These are phyloP conservation scores for Corynorhinus townsendii DNA, from an alignment of 2,113 vertebrate genomes.

Conservation along the genomic window DNA sequence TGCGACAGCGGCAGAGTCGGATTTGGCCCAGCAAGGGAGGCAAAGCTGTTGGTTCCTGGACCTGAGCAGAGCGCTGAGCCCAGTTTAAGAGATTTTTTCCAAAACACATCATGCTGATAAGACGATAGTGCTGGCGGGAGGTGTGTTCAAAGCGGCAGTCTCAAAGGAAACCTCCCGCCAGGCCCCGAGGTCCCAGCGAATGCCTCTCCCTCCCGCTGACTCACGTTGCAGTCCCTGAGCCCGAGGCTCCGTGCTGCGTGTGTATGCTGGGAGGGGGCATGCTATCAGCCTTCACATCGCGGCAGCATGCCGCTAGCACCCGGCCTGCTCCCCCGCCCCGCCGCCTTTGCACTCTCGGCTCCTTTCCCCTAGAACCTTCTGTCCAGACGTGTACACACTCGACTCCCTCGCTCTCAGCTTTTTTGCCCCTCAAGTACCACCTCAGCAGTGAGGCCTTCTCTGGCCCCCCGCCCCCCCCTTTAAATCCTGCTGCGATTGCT, in stretches of 20 bases:
- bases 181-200: too few species aligned
- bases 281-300: not conserved
- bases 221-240: not conserved
- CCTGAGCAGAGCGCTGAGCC: not conserved
- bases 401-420: not conserved
- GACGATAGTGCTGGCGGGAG: not conserved
- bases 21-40: not conserved
- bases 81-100: not conserved
- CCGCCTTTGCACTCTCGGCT: not conserved
- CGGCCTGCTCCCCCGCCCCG: not conserved
- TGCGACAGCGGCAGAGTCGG: not conserved
- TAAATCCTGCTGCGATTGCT: not conserved
- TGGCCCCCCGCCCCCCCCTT: not conserved
- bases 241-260: not conserved
- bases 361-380: not conserved
- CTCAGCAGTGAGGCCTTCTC: not conserved
- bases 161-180: not conserved
- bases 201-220: not conserved
- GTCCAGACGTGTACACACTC: not conserved
- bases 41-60: not conserved
- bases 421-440: not conserved
- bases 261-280: rapidly evolving
- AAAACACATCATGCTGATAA: not conserved
- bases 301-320: not conserved
- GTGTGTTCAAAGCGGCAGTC: not conserved